A percentile compares a stretch with the other conserved stretches of the same genome.
phyloP scores from a whole-genome alignment of 2,113 vertebrate species.

The Stomatorhinus ivindoensis region DNA sequence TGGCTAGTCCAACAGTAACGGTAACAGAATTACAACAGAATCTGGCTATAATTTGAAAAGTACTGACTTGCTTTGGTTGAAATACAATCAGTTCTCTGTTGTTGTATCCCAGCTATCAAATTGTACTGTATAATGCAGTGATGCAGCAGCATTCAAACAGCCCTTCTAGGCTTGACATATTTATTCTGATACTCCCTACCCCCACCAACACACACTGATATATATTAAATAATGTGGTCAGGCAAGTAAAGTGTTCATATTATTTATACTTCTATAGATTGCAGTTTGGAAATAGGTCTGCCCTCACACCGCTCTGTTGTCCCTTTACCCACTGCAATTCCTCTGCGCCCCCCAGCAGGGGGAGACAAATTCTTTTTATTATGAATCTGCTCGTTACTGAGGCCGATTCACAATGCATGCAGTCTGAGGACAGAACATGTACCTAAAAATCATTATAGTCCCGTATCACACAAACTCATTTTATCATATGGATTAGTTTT shows the following conservation, averaged over 20 bases:
- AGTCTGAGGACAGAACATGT: too few relatives aligned
- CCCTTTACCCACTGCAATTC: neutral
- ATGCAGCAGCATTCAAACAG: neutral
- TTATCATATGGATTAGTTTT: too few relatives aligned
- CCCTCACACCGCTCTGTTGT: neutral
- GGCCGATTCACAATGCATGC: too few relatives aligned
- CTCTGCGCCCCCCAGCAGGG: neutral
- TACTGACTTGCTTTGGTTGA: too few relatives aligned
- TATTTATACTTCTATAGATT: neutral
- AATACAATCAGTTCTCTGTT: too few relatives aligned
- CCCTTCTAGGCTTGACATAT: neutral
- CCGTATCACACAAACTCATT: too few relatives aligned
- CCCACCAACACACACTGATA: neutral
- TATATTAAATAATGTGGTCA: neutral
- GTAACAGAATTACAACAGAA: neutral
- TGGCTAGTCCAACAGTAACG: too few relatives aligned
- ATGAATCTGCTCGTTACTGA: too few relatives aligned
- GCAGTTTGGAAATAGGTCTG: neutral
- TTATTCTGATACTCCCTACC: neutral
- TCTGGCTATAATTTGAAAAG: too few relatives aligned
- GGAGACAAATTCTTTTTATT: neutral
- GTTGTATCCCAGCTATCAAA: neutral
- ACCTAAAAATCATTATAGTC: too few relatives aligned
- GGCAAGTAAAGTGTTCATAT: neutral
- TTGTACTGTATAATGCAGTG: neutral